phyloP scores from a whole-genome alignment of 2,888 invertebrate genomes.

The Thera britannica region DNA sequence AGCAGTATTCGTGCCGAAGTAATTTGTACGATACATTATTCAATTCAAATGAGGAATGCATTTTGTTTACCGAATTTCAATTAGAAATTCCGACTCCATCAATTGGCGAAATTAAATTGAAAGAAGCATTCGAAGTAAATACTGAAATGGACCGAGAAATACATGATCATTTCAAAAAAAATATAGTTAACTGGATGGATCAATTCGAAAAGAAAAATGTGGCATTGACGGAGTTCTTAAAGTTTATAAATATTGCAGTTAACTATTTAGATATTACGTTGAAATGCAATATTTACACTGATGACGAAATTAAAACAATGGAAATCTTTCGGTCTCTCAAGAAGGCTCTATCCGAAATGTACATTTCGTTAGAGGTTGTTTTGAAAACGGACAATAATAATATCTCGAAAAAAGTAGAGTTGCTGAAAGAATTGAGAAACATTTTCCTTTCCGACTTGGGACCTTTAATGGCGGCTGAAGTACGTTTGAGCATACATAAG shows the following conservation, averaged over 20 bases:
- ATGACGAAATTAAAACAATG: conserved; percentile 47
- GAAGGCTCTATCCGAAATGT: conserved; percentile 53
- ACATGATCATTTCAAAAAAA: conserved; percentile 50
- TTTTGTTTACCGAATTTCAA: conserved; percentile 73
- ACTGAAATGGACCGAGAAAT: conserved; percentile 49
- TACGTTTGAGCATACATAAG: conserved; percentile 57
- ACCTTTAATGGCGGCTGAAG: conserved; percentile 46
- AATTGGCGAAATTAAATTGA: conserved; percentile 20
- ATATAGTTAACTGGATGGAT: conserved; percentile 38
- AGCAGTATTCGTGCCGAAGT: conserved; percentile 34
- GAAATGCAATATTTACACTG: conserved; percentile 51
- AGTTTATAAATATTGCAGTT: conserved; percentile 52
- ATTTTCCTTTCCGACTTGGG: conserved; percentile 60
- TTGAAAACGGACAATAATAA: conserved; percentile 52
- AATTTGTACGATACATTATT: conserved; percentile 60
- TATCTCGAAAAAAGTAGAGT: conserved; percentile 54
- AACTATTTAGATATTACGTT: conserved; percentile 58
- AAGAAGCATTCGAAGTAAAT: conserved; percentile 51
- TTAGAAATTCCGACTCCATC: conserved; percentile 43
- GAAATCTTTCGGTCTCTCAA: conserved; percentile 50
- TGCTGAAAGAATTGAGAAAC: conserved; percentile 54
- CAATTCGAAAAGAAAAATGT: conserved; percentile 45
- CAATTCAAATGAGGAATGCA: conserved; percentile 60
- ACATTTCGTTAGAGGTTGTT: conserved; percentile 46
- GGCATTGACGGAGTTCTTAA: conserved; percentile 51